These are phyloP conservation scores for Percopsis omiscomaycus DNA, from an alignment of 2,797 vertebrate species.

Conservation along the genomic window DNA sequence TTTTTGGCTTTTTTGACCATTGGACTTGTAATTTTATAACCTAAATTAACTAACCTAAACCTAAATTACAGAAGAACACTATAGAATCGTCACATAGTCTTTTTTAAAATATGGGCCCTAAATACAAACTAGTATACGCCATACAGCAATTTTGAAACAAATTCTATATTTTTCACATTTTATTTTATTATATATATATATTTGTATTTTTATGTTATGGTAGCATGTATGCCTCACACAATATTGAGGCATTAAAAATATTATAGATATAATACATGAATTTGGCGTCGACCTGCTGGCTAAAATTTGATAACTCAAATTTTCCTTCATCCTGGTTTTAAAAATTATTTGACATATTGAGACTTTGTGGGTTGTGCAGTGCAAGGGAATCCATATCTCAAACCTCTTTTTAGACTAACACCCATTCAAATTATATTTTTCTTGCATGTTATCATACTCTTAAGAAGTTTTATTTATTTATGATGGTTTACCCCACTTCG, in stretches of 20 bases:
- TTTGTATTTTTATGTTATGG: background rate
- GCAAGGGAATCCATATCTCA: constrained; percentile 62
- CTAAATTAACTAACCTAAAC: too few species aligned
- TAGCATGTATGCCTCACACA: background rate
- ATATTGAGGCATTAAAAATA: background rate
- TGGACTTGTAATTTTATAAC: constrained; percentile 6
- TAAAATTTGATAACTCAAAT: constrained; percentile 46
- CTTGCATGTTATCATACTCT: constrained; percentile 76
- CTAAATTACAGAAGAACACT: constrained; percentile 11
- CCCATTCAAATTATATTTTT: constrained; percentile 72
- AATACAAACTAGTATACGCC: constrained; percentile 17
- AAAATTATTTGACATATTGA: constrained; percentile 14
- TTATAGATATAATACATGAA: constrained; percentile 9
- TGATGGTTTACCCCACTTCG: constrained; percentile 50
- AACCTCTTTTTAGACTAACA: constrained; percentile 77
- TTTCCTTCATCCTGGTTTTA: constrained; percentile 37
- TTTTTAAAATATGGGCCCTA: constrained; percentile 11
- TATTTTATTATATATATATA: background rate
- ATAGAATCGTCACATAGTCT: constrained; percentile 1
- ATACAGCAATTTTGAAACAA: too few species aligned
- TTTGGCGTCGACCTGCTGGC: constrained; percentile 61
- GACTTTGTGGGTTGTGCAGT: constrained; percentile 54
- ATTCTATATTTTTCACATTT: too few species aligned
- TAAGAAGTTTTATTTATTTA: constrained; percentile 58
- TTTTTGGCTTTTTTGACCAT: constrained; percentile 44